Base-by-base conservation (phyloP, 2,888 invertebrate species). In the Drymonia ruficornis region DNA sequence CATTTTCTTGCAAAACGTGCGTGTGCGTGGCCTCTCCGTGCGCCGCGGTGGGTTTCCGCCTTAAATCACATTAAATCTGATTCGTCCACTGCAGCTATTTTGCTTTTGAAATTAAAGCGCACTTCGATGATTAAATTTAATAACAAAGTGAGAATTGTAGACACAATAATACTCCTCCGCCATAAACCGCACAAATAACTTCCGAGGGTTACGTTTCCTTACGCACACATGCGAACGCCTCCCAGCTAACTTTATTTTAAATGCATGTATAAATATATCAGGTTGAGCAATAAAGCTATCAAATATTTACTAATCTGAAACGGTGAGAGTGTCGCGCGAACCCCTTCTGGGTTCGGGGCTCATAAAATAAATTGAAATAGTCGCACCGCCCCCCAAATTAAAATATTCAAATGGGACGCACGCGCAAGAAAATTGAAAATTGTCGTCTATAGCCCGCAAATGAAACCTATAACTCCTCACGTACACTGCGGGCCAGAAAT, bases 341-440 rank as follows among this genome's bases (percentile, higher is more conserved):
- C 88, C 91, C 89, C 90, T 91, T 91, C 89, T 89, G 89, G 80
- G 80, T 80, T 76, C 81, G 85, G 69, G 81, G 81, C 90, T 92
- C 92, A 92, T 92, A 92, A 92, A 92, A 92, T 92, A 92, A 92
- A 92, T 92, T 92, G 92, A 92, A 92, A 92, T 92, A 91, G 92
- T 91, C 92, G 87, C 89, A 84, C 89, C 91, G 89, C 92, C 92
- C 92, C 90, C 92, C 89, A 91, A 92, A 92, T 92, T 92, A 91
- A 92, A 92, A 92, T 92, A 92, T 92, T 92, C 91, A 92, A 92
- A 92, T 92, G 92, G 91, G 90, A 90, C 90, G 92, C 92, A 92
- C 92, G 92, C 92, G 92, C 89, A 92, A 92, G 92, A 92, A 92
- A 92, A 92, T 92, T 92, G 92, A 92, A 92, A 91, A 92, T 92